Evolutionary conservation across 2,888 invertebrate species (phyloP).

Genomic region (Leptopterna dolabrata): DNA sequence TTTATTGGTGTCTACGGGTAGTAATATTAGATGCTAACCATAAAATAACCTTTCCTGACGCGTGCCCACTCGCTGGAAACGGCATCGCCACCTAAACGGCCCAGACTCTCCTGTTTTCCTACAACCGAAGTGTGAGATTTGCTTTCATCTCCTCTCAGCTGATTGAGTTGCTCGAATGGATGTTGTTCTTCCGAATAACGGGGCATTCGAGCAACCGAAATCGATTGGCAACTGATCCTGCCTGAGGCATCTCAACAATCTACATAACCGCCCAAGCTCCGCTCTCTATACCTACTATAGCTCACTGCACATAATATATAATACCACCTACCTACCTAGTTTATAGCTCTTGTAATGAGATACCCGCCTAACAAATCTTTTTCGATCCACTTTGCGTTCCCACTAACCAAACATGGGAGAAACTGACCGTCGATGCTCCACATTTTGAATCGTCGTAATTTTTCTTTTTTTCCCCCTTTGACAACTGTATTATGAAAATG

Average conservation of each 20-base stretch:
- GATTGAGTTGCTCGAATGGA: too few relatives aligned
- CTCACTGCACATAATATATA: too few relatives aligned
- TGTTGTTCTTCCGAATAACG: too few relatives aligned
- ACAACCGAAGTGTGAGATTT: too few relatives aligned
- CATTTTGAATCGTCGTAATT: not conserved
- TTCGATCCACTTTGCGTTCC: not conserved
- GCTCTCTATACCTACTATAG: not conserved
- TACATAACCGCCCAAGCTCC: not conserved
- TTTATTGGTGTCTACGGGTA: too few relatives aligned
- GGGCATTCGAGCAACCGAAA: not conserved
- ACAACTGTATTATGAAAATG: slow-evolving; percentile 1
- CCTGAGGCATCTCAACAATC: not conserved
- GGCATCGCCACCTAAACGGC: too few relatives aligned
- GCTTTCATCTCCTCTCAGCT: too few relatives aligned
- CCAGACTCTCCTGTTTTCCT: too few relatives aligned
- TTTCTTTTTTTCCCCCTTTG: not conserved
- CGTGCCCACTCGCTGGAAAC: too few relatives aligned
- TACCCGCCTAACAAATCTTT: not conserved
- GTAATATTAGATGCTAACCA: too few relatives aligned
- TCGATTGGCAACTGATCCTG: not conserved
- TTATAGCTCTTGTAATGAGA: not conserved
- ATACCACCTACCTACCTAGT: too few relatives aligned
- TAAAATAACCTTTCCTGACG: too few relatives aligned
- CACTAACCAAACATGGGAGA: not conserved
- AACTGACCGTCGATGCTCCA: not conserved